Evolutionary conservation across 2,797 vertebrate genomes (phyloP).

Genomic region (Lepilemur ruficaudatus): DNA sequence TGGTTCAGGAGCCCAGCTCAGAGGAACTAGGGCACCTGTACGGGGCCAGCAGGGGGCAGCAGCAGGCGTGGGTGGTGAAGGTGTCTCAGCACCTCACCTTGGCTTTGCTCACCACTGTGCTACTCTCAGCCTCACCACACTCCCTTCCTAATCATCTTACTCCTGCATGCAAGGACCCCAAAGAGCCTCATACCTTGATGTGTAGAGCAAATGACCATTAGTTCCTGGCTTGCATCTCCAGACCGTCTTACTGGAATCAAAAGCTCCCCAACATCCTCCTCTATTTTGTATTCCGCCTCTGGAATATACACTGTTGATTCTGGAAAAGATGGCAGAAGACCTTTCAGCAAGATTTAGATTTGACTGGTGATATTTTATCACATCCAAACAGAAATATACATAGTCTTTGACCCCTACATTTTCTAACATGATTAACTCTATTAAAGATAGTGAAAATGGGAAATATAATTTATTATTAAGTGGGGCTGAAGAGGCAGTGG

Average conservation of each 20-base stretch:
- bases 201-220: conserved; percentile 91
- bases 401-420: not conserved
- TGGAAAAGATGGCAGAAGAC: conserved; percentile 70
- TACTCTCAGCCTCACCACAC: not conserved
- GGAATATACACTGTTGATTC: conserved; percentile 92
- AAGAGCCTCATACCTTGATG: conserved; percentile 86
- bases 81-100: no score
- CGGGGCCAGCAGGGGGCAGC: not conserved
- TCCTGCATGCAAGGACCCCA: not conserved
- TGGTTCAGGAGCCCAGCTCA: not conserved
- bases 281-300: conserved; percentile 88
- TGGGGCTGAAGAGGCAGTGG: not conserved
- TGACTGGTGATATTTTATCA: not conserved
- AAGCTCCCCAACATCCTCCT: conserved; percentile 91
- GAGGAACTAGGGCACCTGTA: not conserved
- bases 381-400: not conserved
- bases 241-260: conserved; percentile 88
- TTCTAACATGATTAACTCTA: not conserved
- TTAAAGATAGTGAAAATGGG: not conserved
- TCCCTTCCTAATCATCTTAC: no score
- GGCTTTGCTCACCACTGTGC: not conserved
- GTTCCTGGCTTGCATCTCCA: conserved; percentile 90
- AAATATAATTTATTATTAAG: not conserved
- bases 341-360: not conserved
- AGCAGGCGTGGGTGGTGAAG: fast-evolving